These are phyloP conservation scores for Andrena bicolor DNA, from an alignment of 2,888 invertebrate species.

Conservation along the genomic window DNA sequence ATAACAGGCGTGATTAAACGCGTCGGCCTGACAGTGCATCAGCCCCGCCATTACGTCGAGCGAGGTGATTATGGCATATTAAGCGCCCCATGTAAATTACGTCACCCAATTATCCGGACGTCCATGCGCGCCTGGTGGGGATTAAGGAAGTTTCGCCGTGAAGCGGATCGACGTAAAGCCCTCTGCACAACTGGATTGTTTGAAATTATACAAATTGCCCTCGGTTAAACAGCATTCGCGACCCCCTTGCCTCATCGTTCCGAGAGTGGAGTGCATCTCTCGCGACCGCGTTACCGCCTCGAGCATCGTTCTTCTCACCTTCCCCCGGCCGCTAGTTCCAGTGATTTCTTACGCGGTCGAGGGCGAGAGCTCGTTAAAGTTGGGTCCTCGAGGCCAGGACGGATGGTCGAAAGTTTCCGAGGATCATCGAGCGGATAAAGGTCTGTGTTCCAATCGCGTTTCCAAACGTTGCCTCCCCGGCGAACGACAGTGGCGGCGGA, in stretches of 20 bases:
- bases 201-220: conserved; percentile 1
- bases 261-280: not conserved
- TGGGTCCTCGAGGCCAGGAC: conserved; percentile 1
- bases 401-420: conserved; percentile 48
- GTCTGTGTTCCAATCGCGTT: conserved; percentile 35
- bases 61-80: conserved; percentile 72
- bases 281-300: conserved; percentile 8
- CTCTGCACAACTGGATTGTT: not conserved
- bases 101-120: conserved; percentile 71
- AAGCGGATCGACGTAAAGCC: conserved; percentile 2
- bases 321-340: not conserved
- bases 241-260: not conserved
- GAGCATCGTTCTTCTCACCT: conserved; percentile 7
- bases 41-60: conserved; percentile 58
- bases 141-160: conserved; percentile 66
- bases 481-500: not conserved
- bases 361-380: conserved; percentile 45
- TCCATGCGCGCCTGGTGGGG: conserved; percentile 37
- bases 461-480: not conserved
- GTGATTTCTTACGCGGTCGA: conserved; percentile 36
- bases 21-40: conserved; percentile 59
- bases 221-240: not conserved
- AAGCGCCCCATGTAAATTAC: conserved; percentile 71
- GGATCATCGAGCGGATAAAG: conserved; percentile 35
- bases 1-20: conserved; percentile 24